A percentile compares a stretch with the other conserved stretches of the same genome.
Evolutionary conservation across 1,140 invertebrate species (phyloP).

Genomic region (Colletes latitarsis): DNA sequence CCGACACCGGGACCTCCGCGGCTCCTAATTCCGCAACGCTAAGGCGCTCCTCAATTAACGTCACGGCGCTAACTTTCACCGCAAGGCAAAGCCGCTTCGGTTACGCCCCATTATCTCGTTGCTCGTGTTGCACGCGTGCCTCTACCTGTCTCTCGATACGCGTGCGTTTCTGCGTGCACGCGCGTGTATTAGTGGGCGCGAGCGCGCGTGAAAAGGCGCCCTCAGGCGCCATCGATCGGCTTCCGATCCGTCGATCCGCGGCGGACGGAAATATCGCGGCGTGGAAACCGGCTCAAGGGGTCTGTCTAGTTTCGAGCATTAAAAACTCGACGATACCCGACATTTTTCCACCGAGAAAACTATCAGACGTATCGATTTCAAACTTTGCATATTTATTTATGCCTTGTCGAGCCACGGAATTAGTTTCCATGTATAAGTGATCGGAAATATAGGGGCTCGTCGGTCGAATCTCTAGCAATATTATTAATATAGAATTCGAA

Average conservation of each 20-base stretch:
- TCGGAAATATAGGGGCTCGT: no score
- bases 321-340: no score
- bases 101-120: conserved; percentile 63
- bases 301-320: no score
- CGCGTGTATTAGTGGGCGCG: not conserved
- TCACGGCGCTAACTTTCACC: conserved; percentile 67
- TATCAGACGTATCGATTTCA: no score
- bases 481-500: no score
- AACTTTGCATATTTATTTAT: no score
- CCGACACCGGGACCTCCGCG: conserved; percentile 10
- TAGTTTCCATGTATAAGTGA: no score
- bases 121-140: conserved; percentile 63
- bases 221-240: conserved; percentile 35
- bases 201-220: conserved; percentile 50
- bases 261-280: not conserved
- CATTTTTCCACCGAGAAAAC: no score
- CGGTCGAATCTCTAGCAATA: no score
- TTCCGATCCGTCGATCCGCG: conserved; percentile 1
- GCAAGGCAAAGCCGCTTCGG: conserved; percentile 65
- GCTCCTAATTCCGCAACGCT: conserved; percentile 61
- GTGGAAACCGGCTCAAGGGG: not conserved
- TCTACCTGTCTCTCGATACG: conserved; percentile 25
- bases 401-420: no score
- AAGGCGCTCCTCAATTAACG: conserved; percentile 67
- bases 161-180: not conserved